phyloP scores from a whole-genome alignment of 2,113 vertebrate species.

The Cromileptes altivelis region DNA sequence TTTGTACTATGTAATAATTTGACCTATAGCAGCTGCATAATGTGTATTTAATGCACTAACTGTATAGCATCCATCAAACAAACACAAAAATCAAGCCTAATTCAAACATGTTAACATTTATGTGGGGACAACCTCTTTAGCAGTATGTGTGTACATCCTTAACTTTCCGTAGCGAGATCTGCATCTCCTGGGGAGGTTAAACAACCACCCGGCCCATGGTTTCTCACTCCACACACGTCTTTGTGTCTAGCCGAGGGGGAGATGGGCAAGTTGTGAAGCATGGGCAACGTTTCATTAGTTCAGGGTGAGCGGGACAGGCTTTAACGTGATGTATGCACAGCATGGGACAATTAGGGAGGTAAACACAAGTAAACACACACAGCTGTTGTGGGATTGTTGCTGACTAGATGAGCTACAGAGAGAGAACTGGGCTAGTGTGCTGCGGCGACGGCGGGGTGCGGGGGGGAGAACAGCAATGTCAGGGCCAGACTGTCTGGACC shows the following conservation, averaged over 20 bases:
- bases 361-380: constrained; percentile 84
- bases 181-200: constrained; percentile 53
- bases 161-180: not conserved
- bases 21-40: constrained; percentile 5
- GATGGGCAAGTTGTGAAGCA: constrained; percentile 37
- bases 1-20: constrained; percentile 15
- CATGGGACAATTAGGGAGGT: constrained; percentile 75
- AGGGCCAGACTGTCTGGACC: constrained; percentile 62
- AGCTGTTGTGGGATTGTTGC: constrained; percentile 76
- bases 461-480: constrained; percentile 38
- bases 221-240: constrained; percentile 35
- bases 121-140: constrained; percentile 11
- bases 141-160: not conserved
- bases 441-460: constrained; percentile 1
- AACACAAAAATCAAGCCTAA: constrained; percentile 13
- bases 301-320: constrained; percentile 68
- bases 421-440: constrained; percentile 38
- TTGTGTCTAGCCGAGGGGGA: constrained; percentile 34
- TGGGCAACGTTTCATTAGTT: constrained; percentile 73
- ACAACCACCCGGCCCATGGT: constrained; percentile 27
- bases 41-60: not conserved
- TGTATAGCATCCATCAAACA: not conserved
- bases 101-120: constrained; percentile 14
- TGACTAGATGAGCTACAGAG: constrained; percentile 50
- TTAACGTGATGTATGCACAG: constrained; percentile 71